Percentiles rank a stretch among this genome's conserved stretches.
These are phyloP conservation scores for Aspidiotus destructor DNA, from an alignment of 2,888 invertebrate species.

Conservation along the genomic window DNA sequence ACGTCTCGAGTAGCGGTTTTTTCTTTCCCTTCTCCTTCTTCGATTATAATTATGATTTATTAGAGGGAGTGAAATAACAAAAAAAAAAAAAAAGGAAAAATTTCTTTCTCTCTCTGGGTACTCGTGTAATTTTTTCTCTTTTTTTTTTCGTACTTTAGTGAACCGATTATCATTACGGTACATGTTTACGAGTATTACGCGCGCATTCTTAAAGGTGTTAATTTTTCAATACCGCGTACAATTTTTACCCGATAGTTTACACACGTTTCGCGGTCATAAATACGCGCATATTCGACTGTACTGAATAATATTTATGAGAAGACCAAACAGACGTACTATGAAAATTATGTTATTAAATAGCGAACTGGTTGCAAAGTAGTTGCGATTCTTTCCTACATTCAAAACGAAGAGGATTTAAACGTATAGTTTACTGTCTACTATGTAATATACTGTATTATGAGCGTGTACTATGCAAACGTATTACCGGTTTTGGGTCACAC, in stretches of 20 bases:
- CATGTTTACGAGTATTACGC: not conserved
- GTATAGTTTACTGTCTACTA: too few species aligned
- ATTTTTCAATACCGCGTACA: not conserved
- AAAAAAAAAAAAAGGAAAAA: too few species aligned
- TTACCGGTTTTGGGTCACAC: too few species aligned
- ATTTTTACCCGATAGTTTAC: not conserved
- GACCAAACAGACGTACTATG: not conserved
- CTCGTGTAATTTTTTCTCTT: not conserved
- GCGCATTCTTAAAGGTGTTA: conserved; percentile 4
- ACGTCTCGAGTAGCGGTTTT: not conserved
- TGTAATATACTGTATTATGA: too few species aligned
- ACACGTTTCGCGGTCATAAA: too few species aligned
- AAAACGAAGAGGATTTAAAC: too few species aligned
- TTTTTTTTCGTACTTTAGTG: not conserved
- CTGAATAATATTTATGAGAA: too few species aligned
- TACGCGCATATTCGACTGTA: too few species aligned
- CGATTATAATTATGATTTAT: conserved; percentile 1
- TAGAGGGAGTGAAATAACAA: too few species aligned
- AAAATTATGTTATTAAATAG: not conserved
- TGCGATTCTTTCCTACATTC: not conserved
- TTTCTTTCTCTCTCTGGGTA: not conserved
- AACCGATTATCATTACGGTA: not conserved
- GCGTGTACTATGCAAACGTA: too few species aligned
- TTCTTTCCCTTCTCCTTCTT: not conserved
- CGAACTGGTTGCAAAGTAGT: not conserved